Evolutionary conservation across 2,888 invertebrate genomes (phyloP), one percentile per base, ranked within the genome.

Genomic region (Coelinius sp.): DNA sequence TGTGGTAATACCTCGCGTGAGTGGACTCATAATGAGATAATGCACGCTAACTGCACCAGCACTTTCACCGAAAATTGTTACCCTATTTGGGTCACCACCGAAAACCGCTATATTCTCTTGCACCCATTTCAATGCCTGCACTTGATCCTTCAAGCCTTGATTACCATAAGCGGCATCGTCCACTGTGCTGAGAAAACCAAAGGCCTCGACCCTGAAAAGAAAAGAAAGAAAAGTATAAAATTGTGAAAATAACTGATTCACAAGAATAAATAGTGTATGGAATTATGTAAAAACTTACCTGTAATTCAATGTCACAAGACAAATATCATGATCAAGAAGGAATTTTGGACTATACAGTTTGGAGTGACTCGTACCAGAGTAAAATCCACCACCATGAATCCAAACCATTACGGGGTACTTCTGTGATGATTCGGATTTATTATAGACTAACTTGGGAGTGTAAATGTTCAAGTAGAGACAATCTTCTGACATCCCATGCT

Each of bases 381-480:
- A 63, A n/a, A 63, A 41, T 41, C 63, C 63, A n/a, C 63, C 63
- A 5, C 63, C 63, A 38, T 63, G 63, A n/a, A 63, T 63, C 63
- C 63, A 63, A n/a, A 63, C 63, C 63, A 63, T 63, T 5, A 94
- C 94, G 0, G 94, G 93, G 56, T 82, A 82, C 27, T 77, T 75
- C 7, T 22, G n/a, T 8, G 20, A 70, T 0, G 89, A 85, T 80
- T 88, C 88, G 0, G 85, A 87, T 0, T 76, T 85, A 3, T 74
- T 46, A 1, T 14, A 14, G 0, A 76, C 74, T 90, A 89, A 84
- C 75, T 89, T 90, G 0, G 93, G 92, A 0, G 91, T 90, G 86
- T 91, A 92, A 0, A 93, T 90, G 82, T 96, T 96, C 4, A 97
- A 88, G 77, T 94, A 95, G 2, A 97, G 89, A 81, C 96, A 97